Percentiles rank a stretch among this genome's conserved stretches.
These are phyloP conservation scores for Hoplostethus atlanticus DNA, from an alignment of 2,797 vertebrate species.

Conservation along the genomic window DNA sequence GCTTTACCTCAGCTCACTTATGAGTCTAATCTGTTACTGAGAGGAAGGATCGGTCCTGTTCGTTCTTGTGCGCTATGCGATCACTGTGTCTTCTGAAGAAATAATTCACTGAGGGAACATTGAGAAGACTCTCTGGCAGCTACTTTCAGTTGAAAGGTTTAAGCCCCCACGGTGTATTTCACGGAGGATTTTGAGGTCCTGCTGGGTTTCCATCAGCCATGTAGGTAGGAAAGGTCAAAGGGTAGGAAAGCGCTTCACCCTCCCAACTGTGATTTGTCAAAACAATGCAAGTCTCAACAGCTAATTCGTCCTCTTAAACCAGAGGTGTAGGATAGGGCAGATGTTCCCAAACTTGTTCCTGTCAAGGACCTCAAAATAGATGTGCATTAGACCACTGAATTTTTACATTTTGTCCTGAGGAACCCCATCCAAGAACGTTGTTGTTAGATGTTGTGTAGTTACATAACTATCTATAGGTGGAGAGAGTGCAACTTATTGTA, in stretches of 20 bases:
- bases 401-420: too few species aligned
- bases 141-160: too few species aligned
- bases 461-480: too few species aligned
- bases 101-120: neutral
- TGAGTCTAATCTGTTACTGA: neutral
- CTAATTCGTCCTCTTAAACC: neutral
- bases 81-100: neutral
- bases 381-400: neutral
- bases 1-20: neutral
- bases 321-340: neutral
- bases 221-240: too few species aligned
- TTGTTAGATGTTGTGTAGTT: too few species aligned
- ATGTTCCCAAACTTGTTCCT: neutral
- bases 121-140: neutral
- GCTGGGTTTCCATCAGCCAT: conserved; percentile 19
- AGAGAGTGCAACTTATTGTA: too few species aligned
- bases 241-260: neutral
- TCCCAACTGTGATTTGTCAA: conserved; percentile 25
- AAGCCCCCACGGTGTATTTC: neutral
- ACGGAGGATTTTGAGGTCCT: neutral
- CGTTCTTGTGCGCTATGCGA: neutral
- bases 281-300: conserved; percentile 25
- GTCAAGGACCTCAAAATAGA: neutral
- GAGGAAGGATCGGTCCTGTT: neutral
- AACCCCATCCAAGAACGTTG: too few species aligned